Conservation (phyloP, 23 tunicate genomes). For the Oikopleura albicans region DNA sequence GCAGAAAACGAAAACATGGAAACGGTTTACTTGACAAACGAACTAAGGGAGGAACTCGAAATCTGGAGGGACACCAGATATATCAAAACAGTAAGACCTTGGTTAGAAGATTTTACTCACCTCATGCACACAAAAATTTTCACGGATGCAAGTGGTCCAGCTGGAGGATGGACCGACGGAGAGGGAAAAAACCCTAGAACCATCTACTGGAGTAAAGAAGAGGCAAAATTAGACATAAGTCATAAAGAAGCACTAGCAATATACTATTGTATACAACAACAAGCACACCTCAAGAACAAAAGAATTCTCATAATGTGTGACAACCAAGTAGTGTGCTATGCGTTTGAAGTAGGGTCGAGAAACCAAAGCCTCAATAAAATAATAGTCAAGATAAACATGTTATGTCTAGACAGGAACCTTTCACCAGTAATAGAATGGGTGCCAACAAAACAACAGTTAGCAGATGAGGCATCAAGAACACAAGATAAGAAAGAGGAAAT, state of each 20-base stretch:
- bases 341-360: too few relatives aligned
- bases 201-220: too few relatives aligned
- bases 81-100: neutral
- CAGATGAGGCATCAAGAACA: neutral
- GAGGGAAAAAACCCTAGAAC: neutral
- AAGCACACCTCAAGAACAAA: neutral
- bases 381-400: neutral
- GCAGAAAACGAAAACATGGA: neutral
- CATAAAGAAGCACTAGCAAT: neutral
- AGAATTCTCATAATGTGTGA: neutral
- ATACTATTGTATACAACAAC: neutral
- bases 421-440: neutral
- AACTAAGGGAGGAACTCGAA: neutral
- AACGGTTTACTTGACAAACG: neutral
- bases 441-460: neutral
- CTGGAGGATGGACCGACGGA: neutral
- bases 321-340: neutral
- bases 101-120: neutral
- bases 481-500: neutral
- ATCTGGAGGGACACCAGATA: neutral
- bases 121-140: neutral
- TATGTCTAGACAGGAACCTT: neutral
- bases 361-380: too few relatives aligned
- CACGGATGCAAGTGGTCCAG: neutral
- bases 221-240: too few relatives aligned